Conservation (phyloP, 1,140 invertebrate species). For the Drosophila watanabei region DNA sequence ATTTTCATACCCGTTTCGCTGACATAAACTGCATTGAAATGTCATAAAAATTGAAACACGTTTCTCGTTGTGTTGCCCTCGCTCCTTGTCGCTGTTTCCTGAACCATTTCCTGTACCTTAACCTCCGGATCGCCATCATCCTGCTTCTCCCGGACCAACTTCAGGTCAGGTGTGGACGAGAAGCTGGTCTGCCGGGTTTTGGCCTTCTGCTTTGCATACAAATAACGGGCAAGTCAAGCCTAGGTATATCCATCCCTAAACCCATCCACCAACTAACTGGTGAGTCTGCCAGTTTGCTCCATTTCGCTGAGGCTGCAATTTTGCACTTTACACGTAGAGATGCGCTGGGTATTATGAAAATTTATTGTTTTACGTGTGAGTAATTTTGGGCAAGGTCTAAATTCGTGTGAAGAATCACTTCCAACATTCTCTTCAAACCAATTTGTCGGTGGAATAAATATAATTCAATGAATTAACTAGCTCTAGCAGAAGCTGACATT, state of each 20-base stretch:
- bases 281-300: slow-evolving; percentile 15
- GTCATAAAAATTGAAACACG: slow-evolving; percentile 83
- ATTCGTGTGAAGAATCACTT: neutral
- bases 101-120: slow-evolving; percentile 7
- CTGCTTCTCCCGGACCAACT: slow-evolving; percentile 43
- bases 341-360: slow-evolving; percentile 58
- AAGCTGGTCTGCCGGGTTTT: slow-evolving; percentile 38
- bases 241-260: neutral
- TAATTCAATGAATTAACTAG: slow-evolving; percentile 36
- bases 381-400: slow-evolving; percentile 43
- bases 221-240: slow-evolving; percentile 59
- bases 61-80: slow-evolving; percentile 46
- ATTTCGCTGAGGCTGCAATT: slow-evolving; percentile 76
- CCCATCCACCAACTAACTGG: neutral
- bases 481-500: slow-evolving; percentile 8
- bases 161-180: slow-evolving; percentile 39
- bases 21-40: slow-evolving; percentile 83
- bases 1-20: slow-evolving; percentile 62
- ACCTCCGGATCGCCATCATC: neutral
- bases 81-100: slow-evolving; percentile 9
- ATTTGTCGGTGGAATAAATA: neutral
- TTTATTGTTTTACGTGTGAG: slow-evolving; percentile 76
- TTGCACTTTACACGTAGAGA: slow-evolving; percentile 64
- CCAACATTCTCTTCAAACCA: neutral
- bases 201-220: slow-evolving; percentile 75